Conservation (phyloP, 1,140 invertebrate species). For the Ceratitis capitata region DNA sequence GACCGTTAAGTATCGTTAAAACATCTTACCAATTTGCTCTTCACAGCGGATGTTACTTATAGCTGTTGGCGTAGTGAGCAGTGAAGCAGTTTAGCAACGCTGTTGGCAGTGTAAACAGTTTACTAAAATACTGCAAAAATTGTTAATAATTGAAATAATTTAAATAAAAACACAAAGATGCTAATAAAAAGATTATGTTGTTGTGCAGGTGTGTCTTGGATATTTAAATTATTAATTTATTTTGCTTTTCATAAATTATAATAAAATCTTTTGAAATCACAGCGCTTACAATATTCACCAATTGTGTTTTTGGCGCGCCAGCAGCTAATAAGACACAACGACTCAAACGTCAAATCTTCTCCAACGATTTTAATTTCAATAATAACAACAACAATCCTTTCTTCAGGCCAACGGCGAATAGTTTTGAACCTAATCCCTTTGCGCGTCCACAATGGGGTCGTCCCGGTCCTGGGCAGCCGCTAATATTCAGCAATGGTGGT, state of each 20-base stretch:
- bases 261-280: too few species aligned
- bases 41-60: background rate
- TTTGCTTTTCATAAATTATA: too few species aligned
- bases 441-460: background rate
- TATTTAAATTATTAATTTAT: background rate
- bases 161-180: background rate
- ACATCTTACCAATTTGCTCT: background rate
- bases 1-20: background rate
- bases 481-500: conserved; percentile 8
- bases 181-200: background rate
- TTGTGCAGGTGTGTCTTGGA: background rate
- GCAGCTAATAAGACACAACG: background rate
- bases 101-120: background rate
- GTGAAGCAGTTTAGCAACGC: background rate
- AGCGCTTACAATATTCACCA: background rate
- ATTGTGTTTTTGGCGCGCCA: background rate
- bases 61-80: background rate
- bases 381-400: background rate
- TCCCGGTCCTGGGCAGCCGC: background rate
- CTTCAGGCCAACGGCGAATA: background rate
- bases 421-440: background rate
- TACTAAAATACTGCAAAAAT: background rate
- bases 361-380: background rate
- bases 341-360: background rate
- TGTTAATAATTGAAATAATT: too few species aligned